Evolutionary conservation across 23 tunicate genomes (phyloP), one percentile per base, ranked within the genome.

Genomic region (Halocynthia aurantium): DNA sequence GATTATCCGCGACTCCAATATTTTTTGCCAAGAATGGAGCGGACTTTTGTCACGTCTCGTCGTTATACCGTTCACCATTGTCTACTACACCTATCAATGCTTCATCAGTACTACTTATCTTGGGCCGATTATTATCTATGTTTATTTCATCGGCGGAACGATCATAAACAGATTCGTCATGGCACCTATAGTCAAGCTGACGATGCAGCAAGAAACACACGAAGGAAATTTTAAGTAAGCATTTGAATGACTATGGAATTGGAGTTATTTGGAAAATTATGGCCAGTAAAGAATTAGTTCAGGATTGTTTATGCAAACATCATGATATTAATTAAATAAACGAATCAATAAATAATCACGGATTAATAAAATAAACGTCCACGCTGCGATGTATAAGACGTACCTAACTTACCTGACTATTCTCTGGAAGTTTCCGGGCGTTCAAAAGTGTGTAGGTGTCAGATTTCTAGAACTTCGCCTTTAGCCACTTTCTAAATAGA

Each of bases 1-100:
- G 44, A 76, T 92, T 10, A 85, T 90, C 7, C 67, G 87, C 73
- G 98, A 92, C 76, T 88, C 80, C 6, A 84, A 92, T 72, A 53
- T 71, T 78, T 92, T 85, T 52, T 81, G 88, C 8, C 80, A 90
- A 76, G 92, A 86, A 75, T 92, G 98, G 98, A 82, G 88, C 22
- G 50, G 68, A 6, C 55, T 86, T 52, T 67, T 82, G 65, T 55
- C 71, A 0, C 68, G 67, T 67, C 83, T 85, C 49, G 84, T 92
- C 31, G 98, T 92, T 54, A 62, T 82, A 49, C 98, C 98, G 7
- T 86, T 92, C 71, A 92, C 98, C 15, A 74, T 92, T 60, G 83
- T 55, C 1, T 92, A 92, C 63, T 92, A 92, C 62, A 86, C 98
- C 51, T 92, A 92, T 69, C 98, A 92, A 80, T 92, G 98, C 55